A percentile compares a stretch with the other conserved stretches of the same genome.
phyloP scores from a whole-genome alignment of 2,797 vertebrate species.

The Ciconia nigra region DNA sequence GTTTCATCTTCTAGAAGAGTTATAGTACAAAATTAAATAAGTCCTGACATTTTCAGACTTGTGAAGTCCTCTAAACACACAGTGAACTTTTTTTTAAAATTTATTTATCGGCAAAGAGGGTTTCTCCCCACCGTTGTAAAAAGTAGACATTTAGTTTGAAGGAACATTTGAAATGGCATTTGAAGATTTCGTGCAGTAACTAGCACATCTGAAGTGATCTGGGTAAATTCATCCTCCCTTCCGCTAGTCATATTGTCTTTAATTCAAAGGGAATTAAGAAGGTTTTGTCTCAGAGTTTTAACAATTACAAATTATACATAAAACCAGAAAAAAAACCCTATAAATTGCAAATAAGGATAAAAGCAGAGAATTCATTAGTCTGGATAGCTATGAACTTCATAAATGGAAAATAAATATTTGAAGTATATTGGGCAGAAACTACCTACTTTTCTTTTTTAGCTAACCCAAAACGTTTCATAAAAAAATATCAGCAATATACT shows the following conservation, averaged over 20 bases:
- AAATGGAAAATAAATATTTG: background rate
- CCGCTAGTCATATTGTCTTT: rapidly evolving
- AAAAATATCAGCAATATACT: rapidly evolving
- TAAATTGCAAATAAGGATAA: background rate
- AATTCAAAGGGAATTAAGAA: background rate
- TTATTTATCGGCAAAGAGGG: background rate
- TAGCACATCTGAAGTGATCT: background rate
- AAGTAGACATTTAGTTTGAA: background rate
- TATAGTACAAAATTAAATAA: too few relatives aligned
- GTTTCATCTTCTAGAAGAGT: rapidly evolving
- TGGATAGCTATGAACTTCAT: background rate
- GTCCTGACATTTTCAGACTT: background rate
- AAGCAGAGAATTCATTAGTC: background rate
- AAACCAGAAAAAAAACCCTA: background rate
- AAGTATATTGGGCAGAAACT: background rate
- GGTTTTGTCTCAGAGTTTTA: background rate
- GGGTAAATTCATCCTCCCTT: background rate
- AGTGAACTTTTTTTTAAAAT: background rate
- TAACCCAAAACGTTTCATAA: background rate
- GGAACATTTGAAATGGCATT: rapidly evolving
- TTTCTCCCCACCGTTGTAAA: background rate
- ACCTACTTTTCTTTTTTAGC: background rate
- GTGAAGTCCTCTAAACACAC: background rate
- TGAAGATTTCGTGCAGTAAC: background rate
- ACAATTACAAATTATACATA: background rate